Base-by-base conservation (phyloP, 2,113 vertebrate genomes). In the Osmerus eperlanus region DNA sequence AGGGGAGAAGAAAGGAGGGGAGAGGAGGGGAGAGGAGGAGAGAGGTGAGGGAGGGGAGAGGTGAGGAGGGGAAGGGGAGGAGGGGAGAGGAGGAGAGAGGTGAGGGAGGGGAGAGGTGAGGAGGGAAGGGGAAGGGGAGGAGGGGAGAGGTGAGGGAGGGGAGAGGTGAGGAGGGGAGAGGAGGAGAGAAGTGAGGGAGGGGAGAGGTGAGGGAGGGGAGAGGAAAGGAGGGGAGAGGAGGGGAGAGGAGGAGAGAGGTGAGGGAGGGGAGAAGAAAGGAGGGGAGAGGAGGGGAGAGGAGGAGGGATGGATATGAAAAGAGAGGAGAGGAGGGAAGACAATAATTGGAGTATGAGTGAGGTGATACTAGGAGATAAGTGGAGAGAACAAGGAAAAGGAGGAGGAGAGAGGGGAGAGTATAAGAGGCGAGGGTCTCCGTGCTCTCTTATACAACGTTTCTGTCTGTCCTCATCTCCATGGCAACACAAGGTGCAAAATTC, bases 401-500 rank as follows among this genome's bases (percentile, higher is more conserved):
- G 58, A 60, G 9, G 58, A 60, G 58, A 60, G 58, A n/a, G 19
- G 59, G 2, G 59, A 19, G 59, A 3, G 19, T n/a, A 56, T 6
- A 56, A n/a, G 54, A 56, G 14, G 54, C n/a, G 9, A n/a, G 54
- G 54, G 16, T 64, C 62, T 64, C 8, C 41, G 28, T 18, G 62
- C 15, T 65, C 21, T 51, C 41, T 21, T 18, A 65, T 59, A 15
- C 56, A 59, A 1, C 14, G 61, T 56, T 36, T 36, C 32, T 25
- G 28, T 63, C 61, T 63, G 15, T 3, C 14, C 61, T 36, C 18
- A 66, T 74, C 28, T 68, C 72, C 65, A 68, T 74, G 72, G 72
- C 65, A 68, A 74, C 66, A 41, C 56, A 66, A 55, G 66, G 58
- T 68, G 59, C 66, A 68, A 15, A 74, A 58, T 67, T 67, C 65